phyloP scores from a whole-genome alignment of 2,113 vertebrate species.

The Platysteira castanea region DNA sequence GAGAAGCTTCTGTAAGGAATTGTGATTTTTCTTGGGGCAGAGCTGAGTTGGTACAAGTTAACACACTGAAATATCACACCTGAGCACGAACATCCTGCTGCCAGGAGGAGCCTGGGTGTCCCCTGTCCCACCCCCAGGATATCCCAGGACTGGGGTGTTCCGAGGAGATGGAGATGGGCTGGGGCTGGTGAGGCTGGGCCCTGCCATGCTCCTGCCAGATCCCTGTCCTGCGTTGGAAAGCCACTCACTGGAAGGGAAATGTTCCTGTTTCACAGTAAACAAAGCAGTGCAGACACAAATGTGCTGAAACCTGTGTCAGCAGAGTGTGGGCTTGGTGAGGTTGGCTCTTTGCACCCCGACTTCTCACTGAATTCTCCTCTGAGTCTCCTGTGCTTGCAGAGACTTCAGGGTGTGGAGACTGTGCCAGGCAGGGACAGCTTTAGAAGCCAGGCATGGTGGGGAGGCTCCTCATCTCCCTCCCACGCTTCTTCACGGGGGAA shows the following conservation, averaged over 20 bases:
- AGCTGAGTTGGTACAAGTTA: neutral
- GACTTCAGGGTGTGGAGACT: neutral
- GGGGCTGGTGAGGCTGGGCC: neutral
- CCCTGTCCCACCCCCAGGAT: neutral
- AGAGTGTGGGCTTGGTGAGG: neutral
- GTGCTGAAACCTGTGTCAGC: neutral
- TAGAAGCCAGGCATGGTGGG: neutral
- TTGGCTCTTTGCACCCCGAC: neutral
- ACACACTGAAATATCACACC: accelerated
- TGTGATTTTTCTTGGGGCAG: neutral
- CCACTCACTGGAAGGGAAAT: neutral
- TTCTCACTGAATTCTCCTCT: neutral
- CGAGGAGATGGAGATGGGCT: neutral
- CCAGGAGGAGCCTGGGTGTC: neutral
- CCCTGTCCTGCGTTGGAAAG: accelerated
- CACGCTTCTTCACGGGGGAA: neutral
- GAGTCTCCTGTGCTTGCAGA: neutral
- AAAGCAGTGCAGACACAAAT: neutral
- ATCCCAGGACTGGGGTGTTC: neutral
- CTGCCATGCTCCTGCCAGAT: neutral
- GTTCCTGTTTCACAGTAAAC: neutral
- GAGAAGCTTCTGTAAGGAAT: neutral
- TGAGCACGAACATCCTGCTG: neutral
- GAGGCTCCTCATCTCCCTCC: neutral
- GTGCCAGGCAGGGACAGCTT: neutral